Base-by-base conservation (phyloP, 1,140 invertebrate genomes). In the Drosophila ogumai region DNA sequence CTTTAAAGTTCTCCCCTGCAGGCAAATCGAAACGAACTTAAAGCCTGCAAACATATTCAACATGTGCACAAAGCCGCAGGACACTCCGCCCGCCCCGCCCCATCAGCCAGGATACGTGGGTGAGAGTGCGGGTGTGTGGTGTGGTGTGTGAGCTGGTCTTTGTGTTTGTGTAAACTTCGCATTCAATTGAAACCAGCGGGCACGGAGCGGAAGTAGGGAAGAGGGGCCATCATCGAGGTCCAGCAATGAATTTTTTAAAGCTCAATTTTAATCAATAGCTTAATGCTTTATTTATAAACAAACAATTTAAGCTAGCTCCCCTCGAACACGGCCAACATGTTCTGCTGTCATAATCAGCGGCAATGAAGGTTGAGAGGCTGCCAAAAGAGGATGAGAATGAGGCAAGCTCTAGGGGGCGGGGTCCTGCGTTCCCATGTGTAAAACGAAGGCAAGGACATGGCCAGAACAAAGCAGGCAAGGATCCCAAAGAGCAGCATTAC, bases 201-300 rank as follows among this genome's bases (percentile, higher is more conserved):
- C 31, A 28, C 17, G 43, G 36, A 55, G 40, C 28, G 47, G 22
- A 38, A 19, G 32, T 22, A 52, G 22, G 22, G 32, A 13, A 38
- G 52, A 54, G 32, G 34, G 52, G 19, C 2, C 13, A 4, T 54
- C 19, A 34, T n/a, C 34, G 52, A 25, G 52, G 52, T 38, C 52
- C 52, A 25, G 66, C 69, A 88, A 80, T 88, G 84, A 80, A 88
- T 87, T 88, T 69, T 87, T 88, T 88, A 88, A 87, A 88, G 84
- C 76, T 67, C 73, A 63, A 88, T 88, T 88, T 82, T 88, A 88
- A 88, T 88, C 84, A 88, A 88, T 88, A 88, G 76, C 73, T 60
- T 60, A 71, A 69, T 80, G 68, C 76, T 82, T 82, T 82, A 82
- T 88, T 88, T 88, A 88, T 88, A 88, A 88, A 77, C 82, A 87